A percentile compares a stretch with the other conserved stretches of the same genome.
Evolutionary conservation across 2,888 invertebrate genomes (phyloP).

Genomic region (Fabriciana adippe): DNA sequence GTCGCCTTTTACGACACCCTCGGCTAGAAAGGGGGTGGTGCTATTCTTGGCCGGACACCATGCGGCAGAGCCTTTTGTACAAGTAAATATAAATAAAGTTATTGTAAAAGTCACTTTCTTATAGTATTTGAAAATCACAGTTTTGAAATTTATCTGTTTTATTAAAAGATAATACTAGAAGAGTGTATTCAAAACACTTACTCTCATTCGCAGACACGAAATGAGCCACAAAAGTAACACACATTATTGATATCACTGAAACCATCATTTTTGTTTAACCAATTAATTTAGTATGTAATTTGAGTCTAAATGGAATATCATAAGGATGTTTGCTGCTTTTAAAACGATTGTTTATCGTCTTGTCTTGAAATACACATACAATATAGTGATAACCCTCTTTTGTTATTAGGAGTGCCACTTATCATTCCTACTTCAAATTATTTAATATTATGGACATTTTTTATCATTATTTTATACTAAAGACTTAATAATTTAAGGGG

Average conservation of each 20-base stretch:
- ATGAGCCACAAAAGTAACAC: constrained; percentile 1
- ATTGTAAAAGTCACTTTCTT: no score
- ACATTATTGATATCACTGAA: constrained; percentile 4
- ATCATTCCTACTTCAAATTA: background rate
- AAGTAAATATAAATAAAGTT: no score
- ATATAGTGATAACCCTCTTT: constrained; percentile 8
- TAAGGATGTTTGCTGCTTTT: background rate
- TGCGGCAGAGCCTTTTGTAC: no score
- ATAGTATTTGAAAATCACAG: no score
- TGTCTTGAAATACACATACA: constrained; percentile 1
- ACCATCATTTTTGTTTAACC: constrained; percentile 13
- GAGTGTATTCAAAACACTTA: constrained; percentile 2
- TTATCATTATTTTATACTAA: no score
- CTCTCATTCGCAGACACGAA: constrained; percentile 4
- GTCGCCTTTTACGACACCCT: no score
- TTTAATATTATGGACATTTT: background rate
- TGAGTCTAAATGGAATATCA: constrained; percentile 13
- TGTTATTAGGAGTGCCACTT: background rate
- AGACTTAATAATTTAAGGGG: no score
- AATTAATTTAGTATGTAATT: constrained; percentile 1
- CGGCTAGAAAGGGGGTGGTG: no score
- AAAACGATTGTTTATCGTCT: constrained; percentile 9
- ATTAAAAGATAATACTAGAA: no score
- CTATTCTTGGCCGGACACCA: no score
- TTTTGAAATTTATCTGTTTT: no score